Evolutionary conservation across 1,140 invertebrate species (phyloP).

Genomic region (Scaptomyza graminum): DNA sequence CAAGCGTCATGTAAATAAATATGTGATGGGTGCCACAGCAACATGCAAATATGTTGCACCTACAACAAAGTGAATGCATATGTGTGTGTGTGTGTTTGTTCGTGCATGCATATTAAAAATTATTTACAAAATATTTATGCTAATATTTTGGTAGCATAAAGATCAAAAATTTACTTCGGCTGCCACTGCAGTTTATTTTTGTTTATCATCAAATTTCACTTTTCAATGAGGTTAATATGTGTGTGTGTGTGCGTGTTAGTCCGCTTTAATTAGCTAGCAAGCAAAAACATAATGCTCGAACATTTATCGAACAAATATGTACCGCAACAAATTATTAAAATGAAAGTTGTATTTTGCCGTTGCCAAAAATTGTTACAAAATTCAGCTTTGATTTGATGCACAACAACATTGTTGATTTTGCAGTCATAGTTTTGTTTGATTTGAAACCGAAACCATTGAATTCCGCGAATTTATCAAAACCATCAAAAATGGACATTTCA

Average conservation of each 20-base stretch:
- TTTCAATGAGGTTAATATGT: slow-evolving; percentile 20
- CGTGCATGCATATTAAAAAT: slow-evolving; percentile 46
- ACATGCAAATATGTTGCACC: slow-evolving; percentile 49
- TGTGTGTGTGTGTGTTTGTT: slow-evolving; percentile 5
- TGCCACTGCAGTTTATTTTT: slow-evolving; percentile 1
- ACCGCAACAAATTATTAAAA: too few species aligned
- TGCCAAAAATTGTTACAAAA: too few species aligned
- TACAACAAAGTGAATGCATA: slow-evolving; percentile 5
- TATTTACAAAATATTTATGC: slow-evolving; percentile 67
- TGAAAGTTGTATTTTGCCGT: too few species aligned
- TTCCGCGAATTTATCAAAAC: too few species aligned
- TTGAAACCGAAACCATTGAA: too few species aligned
- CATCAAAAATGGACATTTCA: too few species aligned
- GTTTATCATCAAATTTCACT: slow-evolving; percentile 16
- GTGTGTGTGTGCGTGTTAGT: background rate
- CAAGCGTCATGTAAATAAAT: slow-evolving; percentile 46
- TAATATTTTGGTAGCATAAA: slow-evolving; percentile 60
- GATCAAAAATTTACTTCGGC: slow-evolving; percentile 24
- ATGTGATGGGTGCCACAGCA: slow-evolving; percentile 22
- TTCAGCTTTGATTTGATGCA: too few species aligned
- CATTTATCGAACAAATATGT: background rate
- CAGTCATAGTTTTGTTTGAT: too few species aligned
- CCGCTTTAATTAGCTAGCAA: slow-evolving; percentile 31
- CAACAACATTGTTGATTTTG: too few species aligned
- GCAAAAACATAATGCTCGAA: slow-evolving; percentile 7